These are phyloP conservation scores for Anthopleura sola DNA, from an alignment of 64 coral and sea anemone species.

Conservation along the genomic window DNA sequence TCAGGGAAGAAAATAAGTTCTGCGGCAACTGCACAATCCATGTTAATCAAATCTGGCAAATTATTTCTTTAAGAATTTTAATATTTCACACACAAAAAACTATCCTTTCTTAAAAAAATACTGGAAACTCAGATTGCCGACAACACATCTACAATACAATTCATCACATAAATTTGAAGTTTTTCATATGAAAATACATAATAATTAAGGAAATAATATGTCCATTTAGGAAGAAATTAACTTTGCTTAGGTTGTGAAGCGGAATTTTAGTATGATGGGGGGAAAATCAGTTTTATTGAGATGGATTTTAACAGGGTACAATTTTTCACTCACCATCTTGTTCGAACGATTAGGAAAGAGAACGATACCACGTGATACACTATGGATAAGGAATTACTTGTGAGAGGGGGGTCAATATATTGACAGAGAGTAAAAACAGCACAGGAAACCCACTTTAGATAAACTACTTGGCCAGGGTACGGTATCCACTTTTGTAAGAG, in stretches of 20 bases:
- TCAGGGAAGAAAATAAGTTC: not conserved
- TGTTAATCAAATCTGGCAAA: not conserved
- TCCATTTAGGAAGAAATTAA: not conserved
- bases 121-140: not conserved
- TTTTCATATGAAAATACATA: not conserved
- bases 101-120: not conserved
- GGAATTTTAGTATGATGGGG: not conserved
- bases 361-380: not conserved
- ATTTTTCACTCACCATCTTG: constrained; percentile 35
- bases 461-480: too few relatives aligned
- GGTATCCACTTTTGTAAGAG: too few relatives aligned
- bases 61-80: not conserved
- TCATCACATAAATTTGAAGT: not conserved
- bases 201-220: not conserved
- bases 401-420: constrained; percentile 20
- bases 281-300: not conserved
- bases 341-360: constrained; percentile 26
- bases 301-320: not conserved
- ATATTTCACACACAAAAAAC: not conserved
- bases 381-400: not conserved
- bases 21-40: not conserved
- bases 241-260: not conserved
- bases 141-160: not conserved
- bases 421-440: not conserved
- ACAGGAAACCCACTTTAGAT: not conserved